Percentiles rank a stretch among this genome's conserved stretches.
phyloP scores from a whole-genome alignment of 2,113 vertebrate genomes.

The Myotis lucifugus region DNA sequence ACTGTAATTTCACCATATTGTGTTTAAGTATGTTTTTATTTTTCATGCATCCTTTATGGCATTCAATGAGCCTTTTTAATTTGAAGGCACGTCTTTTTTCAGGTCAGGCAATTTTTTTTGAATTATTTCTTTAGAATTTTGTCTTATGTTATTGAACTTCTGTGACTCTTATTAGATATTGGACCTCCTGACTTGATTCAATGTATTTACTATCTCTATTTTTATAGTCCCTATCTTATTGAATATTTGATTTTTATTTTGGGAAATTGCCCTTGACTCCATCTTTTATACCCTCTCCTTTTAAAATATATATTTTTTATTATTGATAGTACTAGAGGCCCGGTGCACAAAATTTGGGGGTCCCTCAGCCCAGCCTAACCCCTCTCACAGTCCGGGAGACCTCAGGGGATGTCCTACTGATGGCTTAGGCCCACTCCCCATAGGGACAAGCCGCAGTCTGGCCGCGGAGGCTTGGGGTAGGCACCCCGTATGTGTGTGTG shows the following conservation, averaged over 20 bases:
- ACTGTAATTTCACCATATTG: neutral
- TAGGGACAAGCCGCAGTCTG: too few relatives aligned
- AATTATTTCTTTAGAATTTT: neutral
- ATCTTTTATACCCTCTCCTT: neutral
- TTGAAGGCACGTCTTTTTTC: neutral
- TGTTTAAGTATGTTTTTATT: neutral
- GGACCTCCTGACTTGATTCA: neutral
- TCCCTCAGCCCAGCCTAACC: too few relatives aligned
- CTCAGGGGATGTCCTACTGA: too few relatives aligned
- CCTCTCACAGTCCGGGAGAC: too few relatives aligned
- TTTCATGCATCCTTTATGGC: neutral
- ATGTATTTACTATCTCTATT: neutral
- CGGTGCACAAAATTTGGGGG: too few relatives aligned
- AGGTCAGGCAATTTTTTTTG: neutral
- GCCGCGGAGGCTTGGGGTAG: too few relatives aligned
- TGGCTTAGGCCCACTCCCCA: too few relatives aligned
- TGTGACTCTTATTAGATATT: neutral
- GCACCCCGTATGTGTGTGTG: too few relatives aligned
- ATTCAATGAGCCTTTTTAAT: neutral
- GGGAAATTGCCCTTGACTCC: neutral
- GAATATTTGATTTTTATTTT: conserved; percentile 9
- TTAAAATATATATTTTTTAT: too few relatives aligned
- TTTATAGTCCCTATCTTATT: neutral
- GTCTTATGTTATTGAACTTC: neutral
- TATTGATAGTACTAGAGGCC: too few relatives aligned